Evolutionary conservation across 2,888 invertebrate species (phyloP).

Genomic region (Thecophora atra): DNA sequence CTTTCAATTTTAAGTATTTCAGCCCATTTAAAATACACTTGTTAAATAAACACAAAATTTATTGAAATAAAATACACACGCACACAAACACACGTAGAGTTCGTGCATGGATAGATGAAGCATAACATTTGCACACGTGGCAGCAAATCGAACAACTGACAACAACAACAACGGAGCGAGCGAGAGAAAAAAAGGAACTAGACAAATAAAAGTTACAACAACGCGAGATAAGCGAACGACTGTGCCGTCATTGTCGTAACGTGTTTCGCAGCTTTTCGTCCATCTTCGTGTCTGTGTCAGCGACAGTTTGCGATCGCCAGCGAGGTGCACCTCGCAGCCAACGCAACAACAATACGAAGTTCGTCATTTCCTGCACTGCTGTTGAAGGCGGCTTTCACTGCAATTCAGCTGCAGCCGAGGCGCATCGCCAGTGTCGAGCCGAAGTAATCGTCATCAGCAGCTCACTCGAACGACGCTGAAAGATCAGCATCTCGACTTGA

Average conservation of each 20-base stretch:
- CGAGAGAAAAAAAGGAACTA: constrained; percentile 39
- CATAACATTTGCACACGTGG: constrained; percentile 28
- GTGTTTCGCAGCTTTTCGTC: constrained; percentile 30
- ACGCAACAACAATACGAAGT: not conserved
- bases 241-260: constrained; percentile 4
- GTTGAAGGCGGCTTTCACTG: constrained; percentile 6
- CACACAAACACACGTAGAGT: not conserved
- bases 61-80: not conserved
- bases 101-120: not conserved
- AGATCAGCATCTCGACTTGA: constrained; percentile 1
- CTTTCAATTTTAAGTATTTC: constrained; percentile 26
- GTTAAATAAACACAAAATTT: not conserved
- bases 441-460: not conserved
- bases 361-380: not conserved
- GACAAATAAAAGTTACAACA: constrained; percentile 15
- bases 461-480: not conserved
- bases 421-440: too few relatives aligned
- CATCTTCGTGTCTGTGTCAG: constrained; percentile 21
- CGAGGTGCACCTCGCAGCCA: not conserved
- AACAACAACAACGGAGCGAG: constrained; percentile 11
- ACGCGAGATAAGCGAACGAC: not conserved
- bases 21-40: constrained; percentile 29
- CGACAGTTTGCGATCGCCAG: not conserved
- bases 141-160: constrained; percentile 16
- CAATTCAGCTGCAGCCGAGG: constrained; percentile 2